Base-by-base conservation (phyloP, 2,888 invertebrate species). In the Agelastica alni region DNA sequence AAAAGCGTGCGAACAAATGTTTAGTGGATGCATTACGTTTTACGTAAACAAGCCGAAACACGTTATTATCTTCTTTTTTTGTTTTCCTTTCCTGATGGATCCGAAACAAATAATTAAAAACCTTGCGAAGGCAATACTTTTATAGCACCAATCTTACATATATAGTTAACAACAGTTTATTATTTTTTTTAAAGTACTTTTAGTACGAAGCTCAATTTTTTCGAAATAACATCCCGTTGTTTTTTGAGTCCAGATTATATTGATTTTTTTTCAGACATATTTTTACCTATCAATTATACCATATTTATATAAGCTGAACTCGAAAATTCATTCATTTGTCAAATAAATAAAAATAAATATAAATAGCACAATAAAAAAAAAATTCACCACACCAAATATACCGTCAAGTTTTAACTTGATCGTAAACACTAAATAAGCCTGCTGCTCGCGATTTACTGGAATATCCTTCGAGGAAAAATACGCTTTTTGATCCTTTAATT, bases 71-170 rank as follows among this genome's bases (percentile, higher is more conserved):
- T n/a, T n/a, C n/a, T n/a, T n/a, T 14, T n/a, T 26, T 9, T 7
- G 28, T 28, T 28, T 31, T 43, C 16, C 18, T 30, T 31, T 59
- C 68, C 69, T 63, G 69, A 61, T 69, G 69, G 64, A 60, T 49
- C 49, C 51, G 37, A 65, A 66, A 63, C 63, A 64, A 69, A 66
- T 66, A 67, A n/a, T 68, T 28, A 46, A 57, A 55, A 56, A 47
- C 59, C 54, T 54, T 51, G 43, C 60, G 31, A 75, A 75, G 76
- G 75, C 75, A 74, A 70, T 70, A 75, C 71, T 74, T 67, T 63
- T 67, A 67, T 77, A 76, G 76, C 76, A 76, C 76, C 77, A 76
- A 72, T 72, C 75, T 75, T 74, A 75, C 71, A 73, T 74, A 73
- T 72, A 72, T 75, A 75, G 73, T 72, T 74, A 75, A 77, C 75